These are phyloP conservation scores for Parnassius mnemosyne DNA, from an alignment of 2,888 invertebrate species.

Conservation along the genomic window DNA sequence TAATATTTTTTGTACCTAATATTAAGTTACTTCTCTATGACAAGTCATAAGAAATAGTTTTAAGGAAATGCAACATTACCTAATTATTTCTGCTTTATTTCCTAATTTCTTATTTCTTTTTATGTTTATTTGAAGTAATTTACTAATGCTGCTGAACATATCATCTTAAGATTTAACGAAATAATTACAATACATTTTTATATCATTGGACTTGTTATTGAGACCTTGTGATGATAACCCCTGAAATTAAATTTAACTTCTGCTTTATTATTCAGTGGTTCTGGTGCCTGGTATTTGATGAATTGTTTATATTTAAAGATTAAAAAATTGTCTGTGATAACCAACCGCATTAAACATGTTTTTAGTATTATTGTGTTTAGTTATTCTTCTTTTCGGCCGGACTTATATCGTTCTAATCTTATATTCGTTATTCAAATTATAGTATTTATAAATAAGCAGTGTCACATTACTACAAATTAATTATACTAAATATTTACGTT, in stretches of 20 bases:
- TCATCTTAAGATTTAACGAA: conserved; percentile 47
- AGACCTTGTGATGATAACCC: conserved; percentile 19
- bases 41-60: too few species aligned
- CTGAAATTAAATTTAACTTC: conserved; percentile 8
- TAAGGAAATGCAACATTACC: too few species aligned
- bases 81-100: not conserved
- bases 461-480: conserved; percentile 54
- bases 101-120: not conserved
- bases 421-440: conserved; percentile 33
- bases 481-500: conserved; percentile 66
- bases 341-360: not conserved
- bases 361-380: not conserved
- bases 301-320: conserved; percentile 15
- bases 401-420: conserved; percentile 1
- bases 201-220: conserved; percentile 16
- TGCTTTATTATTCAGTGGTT: conserved; percentile 14
- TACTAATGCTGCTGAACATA: conserved; percentile 60
- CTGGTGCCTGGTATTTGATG: not conserved
- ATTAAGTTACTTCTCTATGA: too few species aligned
- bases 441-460: conserved; percentile 38
- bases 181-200: conserved; percentile 9
- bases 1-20: too few species aligned
- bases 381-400: not conserved
- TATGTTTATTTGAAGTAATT: conserved; percentile 1
- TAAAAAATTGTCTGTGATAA: not conserved